Conservation (phyloP, 1,140 invertebrate species). For the Atta colombica region DNA sequence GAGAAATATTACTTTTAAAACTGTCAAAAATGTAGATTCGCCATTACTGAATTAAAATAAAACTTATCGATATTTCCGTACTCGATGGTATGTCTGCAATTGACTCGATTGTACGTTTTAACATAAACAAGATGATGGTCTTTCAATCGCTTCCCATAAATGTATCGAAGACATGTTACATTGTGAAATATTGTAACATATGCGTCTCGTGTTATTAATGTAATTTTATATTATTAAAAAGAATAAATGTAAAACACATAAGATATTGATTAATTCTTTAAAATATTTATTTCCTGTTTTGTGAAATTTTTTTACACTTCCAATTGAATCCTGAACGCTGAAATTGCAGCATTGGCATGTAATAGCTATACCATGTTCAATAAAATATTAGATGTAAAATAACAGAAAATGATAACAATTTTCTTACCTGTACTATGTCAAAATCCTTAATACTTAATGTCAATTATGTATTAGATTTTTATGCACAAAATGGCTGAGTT, state of each 20-base stretch:
- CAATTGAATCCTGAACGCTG: too few species aligned
- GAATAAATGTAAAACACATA: constrained; percentile 80
- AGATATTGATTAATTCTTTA: background rate
- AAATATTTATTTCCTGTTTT: background rate
- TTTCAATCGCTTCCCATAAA: constrained; percentile 5
- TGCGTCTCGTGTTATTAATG: constrained; percentile 82
- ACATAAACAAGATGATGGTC: background rate
- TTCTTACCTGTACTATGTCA: too few species aligned
- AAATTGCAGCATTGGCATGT: too few species aligned
- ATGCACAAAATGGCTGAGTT: too few species aligned
- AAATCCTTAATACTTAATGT: too few species aligned
- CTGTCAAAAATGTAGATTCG: background rate
- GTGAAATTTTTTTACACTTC: background rate
- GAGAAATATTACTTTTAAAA: constrained; percentile 35
- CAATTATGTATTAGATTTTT: too few species aligned
- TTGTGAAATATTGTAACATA: constrained; percentile 86
- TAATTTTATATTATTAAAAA: constrained; percentile 85
- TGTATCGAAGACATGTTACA: constrained; percentile 61
- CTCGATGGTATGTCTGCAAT: background rate
- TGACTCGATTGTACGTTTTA: constrained; percentile 2
- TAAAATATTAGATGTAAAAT: too few species aligned
- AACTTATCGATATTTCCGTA: constrained; percentile 12
- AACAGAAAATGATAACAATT: too few species aligned
- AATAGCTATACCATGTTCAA: too few species aligned
- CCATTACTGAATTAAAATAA: constrained; percentile 36